Conservation (phyloP, 53 echinoderm and acorn worm genomes). For the Mesocentrotus franciscanus region DNA sequence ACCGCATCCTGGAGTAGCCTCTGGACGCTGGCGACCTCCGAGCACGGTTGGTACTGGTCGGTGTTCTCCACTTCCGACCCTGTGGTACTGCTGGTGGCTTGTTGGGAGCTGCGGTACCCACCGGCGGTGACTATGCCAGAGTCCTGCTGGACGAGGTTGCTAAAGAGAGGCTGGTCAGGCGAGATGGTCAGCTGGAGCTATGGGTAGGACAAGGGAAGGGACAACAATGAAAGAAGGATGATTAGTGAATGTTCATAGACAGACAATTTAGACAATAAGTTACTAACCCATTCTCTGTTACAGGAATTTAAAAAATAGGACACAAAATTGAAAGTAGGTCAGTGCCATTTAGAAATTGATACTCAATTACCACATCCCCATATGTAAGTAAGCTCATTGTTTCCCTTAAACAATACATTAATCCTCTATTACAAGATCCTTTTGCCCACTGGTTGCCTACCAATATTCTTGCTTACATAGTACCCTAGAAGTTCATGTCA, state of each 20-base stretch:
- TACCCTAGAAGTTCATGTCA: too few relatives aligned
- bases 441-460: too few relatives aligned
- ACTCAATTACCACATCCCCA: too few relatives aligned
- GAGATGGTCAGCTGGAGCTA: constrained; percentile 91
- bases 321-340: not conserved
- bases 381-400: too few relatives aligned
- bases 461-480: too few relatives aligned
- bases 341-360: too few relatives aligned
- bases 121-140: constrained; percentile 97
- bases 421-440: too few relatives aligned
- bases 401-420: too few relatives aligned
- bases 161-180: constrained; percentile 93
- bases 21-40: constrained; percentile 71
- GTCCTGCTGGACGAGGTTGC: constrained; percentile 97
- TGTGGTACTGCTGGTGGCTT: constrained; percentile 76
- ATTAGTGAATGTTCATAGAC: not conserved
- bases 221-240: not conserved
- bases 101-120: constrained; percentile 78
- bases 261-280: not conserved
- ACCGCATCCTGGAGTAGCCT: constrained; percentile 87
- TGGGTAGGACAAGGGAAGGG: not conserved
- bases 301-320: not conserved
- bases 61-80: constrained; percentile 74
- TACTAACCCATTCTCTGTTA: too few relatives aligned
- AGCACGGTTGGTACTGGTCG: constrained; percentile 93